These are phyloP conservation scores for Ploceus nigricollis DNA, from an alignment of 2,113 vertebrate species.

Conservation along the genomic window DNA sequence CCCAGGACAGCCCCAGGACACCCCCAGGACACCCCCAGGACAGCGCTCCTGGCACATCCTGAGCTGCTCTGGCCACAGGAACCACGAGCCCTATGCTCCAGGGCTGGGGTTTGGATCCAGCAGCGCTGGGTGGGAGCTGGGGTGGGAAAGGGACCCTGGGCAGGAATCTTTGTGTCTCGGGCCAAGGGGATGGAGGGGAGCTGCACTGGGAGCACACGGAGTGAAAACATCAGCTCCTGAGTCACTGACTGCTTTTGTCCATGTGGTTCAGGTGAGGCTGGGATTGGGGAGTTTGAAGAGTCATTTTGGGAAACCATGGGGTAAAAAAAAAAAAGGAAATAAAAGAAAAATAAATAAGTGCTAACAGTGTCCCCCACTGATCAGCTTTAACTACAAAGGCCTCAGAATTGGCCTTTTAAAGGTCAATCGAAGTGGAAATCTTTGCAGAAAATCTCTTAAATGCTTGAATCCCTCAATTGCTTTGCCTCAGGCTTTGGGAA, in stretches of 20 bases:
- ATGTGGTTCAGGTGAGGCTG: background rate
- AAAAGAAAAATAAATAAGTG: background rate
- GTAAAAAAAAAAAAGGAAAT: background rate
- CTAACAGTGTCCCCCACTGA: background rate
- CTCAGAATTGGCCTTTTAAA: background rate
- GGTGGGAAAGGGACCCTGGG: background rate
- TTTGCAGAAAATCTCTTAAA: constrained; percentile 39
- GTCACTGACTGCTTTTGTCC: background rate
- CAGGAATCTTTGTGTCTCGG: background rate
- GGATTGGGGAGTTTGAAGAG: background rate
- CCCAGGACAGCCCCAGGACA: no score
- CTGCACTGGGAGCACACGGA: background rate
- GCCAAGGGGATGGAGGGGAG: background rate
- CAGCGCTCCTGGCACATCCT: background rate
- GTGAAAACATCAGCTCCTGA: no score
- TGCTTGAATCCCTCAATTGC: background rate
- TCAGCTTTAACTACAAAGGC: background rate
- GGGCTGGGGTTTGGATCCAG: background rate
- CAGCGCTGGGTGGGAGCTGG: background rate
- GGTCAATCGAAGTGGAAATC: constrained; percentile 8
- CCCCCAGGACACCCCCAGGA: background rate
- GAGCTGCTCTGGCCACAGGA: background rate
- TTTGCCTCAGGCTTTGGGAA: background rate
- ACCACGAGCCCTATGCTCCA: background rate
- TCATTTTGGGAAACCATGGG: background rate